These are phyloP conservation scores for Phanerotoma sp. DNA, from an alignment of 2,888 invertebrate genomes.

Conservation along the genomic window DNA sequence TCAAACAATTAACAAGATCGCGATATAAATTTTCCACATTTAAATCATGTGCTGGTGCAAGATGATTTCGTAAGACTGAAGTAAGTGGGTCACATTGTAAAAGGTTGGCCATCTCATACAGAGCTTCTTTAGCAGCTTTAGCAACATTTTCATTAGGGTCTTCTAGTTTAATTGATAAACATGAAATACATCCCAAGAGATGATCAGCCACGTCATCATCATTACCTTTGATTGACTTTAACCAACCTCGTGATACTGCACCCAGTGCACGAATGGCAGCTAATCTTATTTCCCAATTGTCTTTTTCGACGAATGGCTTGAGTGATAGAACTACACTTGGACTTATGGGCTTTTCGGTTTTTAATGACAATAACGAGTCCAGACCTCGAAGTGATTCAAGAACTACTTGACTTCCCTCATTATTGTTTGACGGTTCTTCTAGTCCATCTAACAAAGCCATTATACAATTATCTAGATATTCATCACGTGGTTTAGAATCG, in stretches of 20 bases:
- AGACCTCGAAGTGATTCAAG: constrained; percentile 49
- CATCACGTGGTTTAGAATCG: constrained; percentile 41
- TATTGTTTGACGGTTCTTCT: constrained; percentile 45
- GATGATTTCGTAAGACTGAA: constrained; percentile 37
- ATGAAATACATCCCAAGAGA: constrained; percentile 48
- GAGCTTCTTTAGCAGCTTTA: constrained; percentile 42
- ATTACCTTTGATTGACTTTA: constrained; percentile 33
- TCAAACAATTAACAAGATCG: constrained; percentile 43
- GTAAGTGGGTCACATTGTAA: constrained; percentile 40
- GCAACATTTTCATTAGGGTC: constrained; percentile 42
- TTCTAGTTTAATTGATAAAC: constrained; percentile 47
- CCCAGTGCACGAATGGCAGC: constrained; percentile 47
- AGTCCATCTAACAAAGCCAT: constrained; percentile 48
- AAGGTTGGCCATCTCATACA: constrained; percentile 41
- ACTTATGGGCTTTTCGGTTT: constrained; percentile 43
- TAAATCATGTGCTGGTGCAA: constrained; percentile 35
- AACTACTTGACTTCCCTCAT: constrained; percentile 47
- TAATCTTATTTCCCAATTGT: constrained; percentile 48
- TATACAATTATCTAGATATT: constrained; percentile 48
- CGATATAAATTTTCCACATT: constrained; percentile 41
- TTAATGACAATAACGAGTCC: constrained; percentile 42
- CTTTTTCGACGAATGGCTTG: constrained; percentile 52
- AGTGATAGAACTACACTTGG: constrained; percentile 47
- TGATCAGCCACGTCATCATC: constrained; percentile 48
- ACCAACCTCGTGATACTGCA: constrained; percentile 43